Conservation (phyloP, 2,888 invertebrate genomes). For the Phortica okadai region DNA sequence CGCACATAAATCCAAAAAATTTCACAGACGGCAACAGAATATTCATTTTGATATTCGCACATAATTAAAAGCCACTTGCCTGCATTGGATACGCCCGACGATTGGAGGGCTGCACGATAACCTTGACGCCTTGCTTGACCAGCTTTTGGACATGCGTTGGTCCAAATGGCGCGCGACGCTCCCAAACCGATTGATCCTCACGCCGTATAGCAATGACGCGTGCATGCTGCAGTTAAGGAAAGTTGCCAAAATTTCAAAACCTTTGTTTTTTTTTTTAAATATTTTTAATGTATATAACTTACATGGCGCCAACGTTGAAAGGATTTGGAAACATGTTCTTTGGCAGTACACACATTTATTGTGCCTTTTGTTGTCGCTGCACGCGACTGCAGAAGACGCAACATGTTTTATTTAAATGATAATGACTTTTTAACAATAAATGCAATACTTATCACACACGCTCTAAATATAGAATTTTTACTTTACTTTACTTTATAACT, state of each 20-base stretch:
- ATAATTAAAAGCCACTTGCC: constrained; percentile 75
- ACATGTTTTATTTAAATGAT: constrained; percentile 58
- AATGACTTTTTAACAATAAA: background rate
- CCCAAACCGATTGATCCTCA: constrained; percentile 97
- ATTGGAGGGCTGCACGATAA: constrained; percentile 98
- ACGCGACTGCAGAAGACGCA: constrained; percentile 68
- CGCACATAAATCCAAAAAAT: background rate
- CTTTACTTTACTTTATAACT: too few relatives aligned
- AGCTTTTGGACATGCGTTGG: constrained; percentile 93
- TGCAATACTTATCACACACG: background rate
- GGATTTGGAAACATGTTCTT: constrained; percentile 33
- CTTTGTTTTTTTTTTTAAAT: background rate
- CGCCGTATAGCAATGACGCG: constrained; percentile 90
- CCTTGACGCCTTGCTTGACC: constrained; percentile 91
- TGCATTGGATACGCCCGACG: constrained; percentile 98
- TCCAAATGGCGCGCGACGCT: constrained; percentile 94
- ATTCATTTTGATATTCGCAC: background rate
- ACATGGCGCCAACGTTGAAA: constrained; percentile 68
- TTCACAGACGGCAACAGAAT: background rate
- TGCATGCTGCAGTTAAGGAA: constrained; percentile 77
- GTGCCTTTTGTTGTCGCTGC: constrained; percentile 52
- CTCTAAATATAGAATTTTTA: background rate
- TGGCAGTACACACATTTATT: constrained; percentile 31
- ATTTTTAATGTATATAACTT: constrained; percentile 48
- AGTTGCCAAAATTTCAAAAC: background rate